Evolutionary conservation across 2,888 invertebrate genomes (phyloP).

Genomic region (Miltochrista miniata): DNA sequence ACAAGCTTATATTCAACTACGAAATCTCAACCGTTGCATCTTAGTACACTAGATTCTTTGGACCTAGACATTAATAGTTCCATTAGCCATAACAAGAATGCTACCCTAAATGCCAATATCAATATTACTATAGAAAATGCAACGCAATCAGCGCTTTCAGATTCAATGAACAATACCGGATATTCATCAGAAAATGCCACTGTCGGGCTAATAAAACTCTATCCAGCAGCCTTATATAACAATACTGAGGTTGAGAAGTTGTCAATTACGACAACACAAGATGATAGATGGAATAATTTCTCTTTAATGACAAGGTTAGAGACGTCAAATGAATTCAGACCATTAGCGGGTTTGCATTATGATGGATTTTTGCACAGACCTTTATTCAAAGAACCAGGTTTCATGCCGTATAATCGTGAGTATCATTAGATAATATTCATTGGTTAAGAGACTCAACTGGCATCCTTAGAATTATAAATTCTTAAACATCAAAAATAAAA

Average conservation of each 20-base stretch:
- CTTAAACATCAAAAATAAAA: no score
- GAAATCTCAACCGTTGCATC: slow-evolving; percentile 9
- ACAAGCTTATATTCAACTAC: not conserved
- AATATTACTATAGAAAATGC: slow-evolving; percentile 19
- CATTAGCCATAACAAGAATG: slow-evolving; percentile 44
- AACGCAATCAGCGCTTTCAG: slow-evolving; percentile 10
- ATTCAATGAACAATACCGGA: slow-evolving; percentile 13
- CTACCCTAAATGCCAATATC: slow-evolving; percentile 35
- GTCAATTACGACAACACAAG: slow-evolving; percentile 59
- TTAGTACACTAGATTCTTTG: slow-evolving; percentile 19
- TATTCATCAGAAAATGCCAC: slow-evolving; percentile 30
- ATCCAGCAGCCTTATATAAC: slow-evolving; percentile 53
- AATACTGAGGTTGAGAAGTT: slow-evolving; percentile 60
- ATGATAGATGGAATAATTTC: slow-evolving; percentile 66
- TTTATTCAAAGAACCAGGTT: slow-evolving; percentile 53
- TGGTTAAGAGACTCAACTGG: not conserved
- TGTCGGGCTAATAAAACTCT: slow-evolving; percentile 41
- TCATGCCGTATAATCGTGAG: slow-evolving; percentile 50
- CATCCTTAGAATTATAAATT: not conserved
- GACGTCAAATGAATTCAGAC: slow-evolving; percentile 58
- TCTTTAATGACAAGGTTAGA: slow-evolving; percentile 42
- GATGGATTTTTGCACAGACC: slow-evolving; percentile 71
- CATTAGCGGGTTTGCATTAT: slow-evolving; percentile 75
- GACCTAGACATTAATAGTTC: slow-evolving; percentile 14
- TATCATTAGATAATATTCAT: slow-evolving; percentile 13